Base-by-base conservation (phyloP, 2,113 vertebrate species). In the Vicugna pacos region DNA sequence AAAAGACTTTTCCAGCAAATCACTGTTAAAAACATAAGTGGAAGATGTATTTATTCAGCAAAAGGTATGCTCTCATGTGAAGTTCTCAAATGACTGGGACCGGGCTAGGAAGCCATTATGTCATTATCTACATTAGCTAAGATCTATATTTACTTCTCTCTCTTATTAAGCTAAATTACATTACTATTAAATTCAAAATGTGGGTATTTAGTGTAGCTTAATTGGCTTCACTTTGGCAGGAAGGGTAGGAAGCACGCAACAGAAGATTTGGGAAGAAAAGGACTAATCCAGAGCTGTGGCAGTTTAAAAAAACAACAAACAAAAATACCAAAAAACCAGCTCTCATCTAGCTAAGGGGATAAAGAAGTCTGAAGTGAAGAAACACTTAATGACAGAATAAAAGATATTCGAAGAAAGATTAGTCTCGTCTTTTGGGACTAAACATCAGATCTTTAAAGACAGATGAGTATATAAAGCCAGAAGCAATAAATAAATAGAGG, bases 241-340 rank as follows among this genome's bases (percentile, higher is more conserved):
- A 93, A 86, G 42, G 19, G 56, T 15, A 73, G 13, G 58, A 89
- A 83, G 67, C 17, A 60, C 6, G 14, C 16, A 73, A 93, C 80
- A 87, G 65, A 95, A 82, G 70, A 84, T 87, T 70, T 92, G 69
- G 62, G 65, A 90, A 76, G 65, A 64, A 82, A 93, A 94, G 35
- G 28, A 32, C 12, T 32, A 75, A 91, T 4, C 6, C 22, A 65
- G 52, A 58, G 52, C 32, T 48, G 42, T 12, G 58, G 38, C 14
- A 92, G 48, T n/a, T 76, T 46, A 50, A 82, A 7, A 70, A 89
- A 89, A 62, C 30, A 67, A 93, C 35, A 38, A 26, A 35, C 76
- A n/a, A 6, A 64, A 89, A 93, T 2, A 79, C 2, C 32, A 20
- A 62, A 62, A 28, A 54, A 17, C 16, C 16, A 22, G 46, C 90